Evolutionary conservation across 2,888 invertebrate species (phyloP).

Genomic region (Notodonta ziczac): DNA sequence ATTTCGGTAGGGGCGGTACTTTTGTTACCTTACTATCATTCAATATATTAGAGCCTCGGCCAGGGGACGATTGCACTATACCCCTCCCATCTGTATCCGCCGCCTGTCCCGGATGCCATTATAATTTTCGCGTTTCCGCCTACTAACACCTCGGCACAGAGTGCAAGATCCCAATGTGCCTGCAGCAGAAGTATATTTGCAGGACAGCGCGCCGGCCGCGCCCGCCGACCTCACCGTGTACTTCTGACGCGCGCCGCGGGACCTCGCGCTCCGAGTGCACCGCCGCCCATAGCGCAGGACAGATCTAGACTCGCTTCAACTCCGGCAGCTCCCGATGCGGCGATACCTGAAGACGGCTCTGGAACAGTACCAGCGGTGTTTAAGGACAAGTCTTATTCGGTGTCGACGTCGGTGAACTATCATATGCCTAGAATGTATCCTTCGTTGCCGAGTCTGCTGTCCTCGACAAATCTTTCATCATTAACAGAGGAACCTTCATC

Average conservation of each 20-base stretch:
- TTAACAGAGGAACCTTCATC: neutral
- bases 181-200: constrained; percentile 46
- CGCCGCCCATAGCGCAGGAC: neutral
- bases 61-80: too few relatives aligned
- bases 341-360: neutral
- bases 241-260: constrained; percentile 71
- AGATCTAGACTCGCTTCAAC: neutral
- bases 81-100: too few relatives aligned
- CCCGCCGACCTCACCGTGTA: constrained; percentile 89
- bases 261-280: constrained; percentile 1
- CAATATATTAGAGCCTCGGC: too few relatives aligned
- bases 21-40: too few relatives aligned
- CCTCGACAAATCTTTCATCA: neutral
- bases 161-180: constrained; percentile 27
- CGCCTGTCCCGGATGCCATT: too few relatives aligned
- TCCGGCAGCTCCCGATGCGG: neutral
- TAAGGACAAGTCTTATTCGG: neutral
- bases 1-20: too few relatives aligned
- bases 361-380: neutral
- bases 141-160: constrained; percentile 14
- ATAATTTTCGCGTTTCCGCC: constrained; percentile 7
- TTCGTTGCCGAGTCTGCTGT: neutral
- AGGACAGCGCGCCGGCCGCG: constrained; percentile 76
- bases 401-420: neutral
- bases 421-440: neutral